phyloP scores from a whole-genome alignment of 1,140 invertebrate species.

The Propsilocerus akamusi region DNA sequence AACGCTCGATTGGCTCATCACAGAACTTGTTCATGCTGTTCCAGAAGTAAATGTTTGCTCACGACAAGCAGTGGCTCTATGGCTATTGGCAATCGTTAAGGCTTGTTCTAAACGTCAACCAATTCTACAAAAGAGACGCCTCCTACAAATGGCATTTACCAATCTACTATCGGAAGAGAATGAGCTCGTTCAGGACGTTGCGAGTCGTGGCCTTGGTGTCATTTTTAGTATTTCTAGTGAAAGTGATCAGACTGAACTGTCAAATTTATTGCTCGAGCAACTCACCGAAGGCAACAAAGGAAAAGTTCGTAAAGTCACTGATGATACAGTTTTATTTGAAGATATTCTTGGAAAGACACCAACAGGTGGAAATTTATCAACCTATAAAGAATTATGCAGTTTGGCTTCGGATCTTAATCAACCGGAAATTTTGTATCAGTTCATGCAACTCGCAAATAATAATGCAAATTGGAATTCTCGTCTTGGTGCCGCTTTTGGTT shows the following conservation, averaged over 20 bases:
- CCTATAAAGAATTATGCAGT: constrained; percentile 86
- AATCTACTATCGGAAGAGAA: constrained; percentile 75
- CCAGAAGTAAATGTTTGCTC: constrained; percentile 64
- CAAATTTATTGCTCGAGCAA: constrained; percentile 61
- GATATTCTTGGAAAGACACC: constrained; percentile 67
- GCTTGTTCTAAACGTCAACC: constrained; percentile 48
- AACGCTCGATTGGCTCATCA: constrained; percentile 43
- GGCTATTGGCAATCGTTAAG: constrained; percentile 67
- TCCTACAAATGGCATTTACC: constrained; percentile 72
- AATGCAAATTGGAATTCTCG: constrained; percentile 88
- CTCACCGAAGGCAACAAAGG: constrained; percentile 63
- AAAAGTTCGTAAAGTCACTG: constrained; percentile 48
- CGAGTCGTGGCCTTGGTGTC: constrained; percentile 74
- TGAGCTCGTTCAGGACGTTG: constrained; percentile 79
- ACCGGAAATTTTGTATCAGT: constrained; percentile 86
- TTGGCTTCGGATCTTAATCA: constrained; percentile 85
- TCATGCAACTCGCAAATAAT: constrained; percentile 87
- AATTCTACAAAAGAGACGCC: constrained; percentile 41
- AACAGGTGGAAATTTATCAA: constrained; percentile 68
- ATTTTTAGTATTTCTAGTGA: constrained; percentile 66
- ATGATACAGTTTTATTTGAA: constrained; percentile 74
- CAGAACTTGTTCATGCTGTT: constrained; percentile 46
- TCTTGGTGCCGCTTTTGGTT: constrained; percentile 81
- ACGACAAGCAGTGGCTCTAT: constrained; percentile 52
- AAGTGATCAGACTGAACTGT: constrained; percentile 46